phyloP scores from a whole-genome alignment of 2,797 vertebrate genomes.

The Euthynnus affinis region DNA sequence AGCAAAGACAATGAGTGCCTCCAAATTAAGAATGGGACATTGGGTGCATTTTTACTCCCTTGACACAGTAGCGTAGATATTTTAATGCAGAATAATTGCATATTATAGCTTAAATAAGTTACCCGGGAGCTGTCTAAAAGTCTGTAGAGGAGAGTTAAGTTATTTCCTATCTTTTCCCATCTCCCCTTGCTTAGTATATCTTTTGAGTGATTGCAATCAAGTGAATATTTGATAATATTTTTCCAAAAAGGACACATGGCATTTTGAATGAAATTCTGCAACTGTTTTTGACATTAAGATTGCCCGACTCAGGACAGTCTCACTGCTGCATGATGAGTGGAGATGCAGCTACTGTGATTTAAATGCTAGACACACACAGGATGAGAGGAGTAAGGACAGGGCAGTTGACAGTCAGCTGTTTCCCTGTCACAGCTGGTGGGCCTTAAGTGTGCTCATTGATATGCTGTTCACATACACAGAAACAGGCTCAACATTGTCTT shows the following conservation, averaged over 20 bases:
- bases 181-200: neutral
- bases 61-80: too few species aligned
- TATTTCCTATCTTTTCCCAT: neutral
- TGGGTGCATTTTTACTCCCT: too few species aligned
- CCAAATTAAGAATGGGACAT: too few species aligned
- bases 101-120: too few species aligned
- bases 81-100: too few species aligned
- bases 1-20: too few species aligned
- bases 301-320: constrained; percentile 2
- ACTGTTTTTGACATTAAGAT: constrained; percentile 18
- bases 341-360: constrained; percentile 1
- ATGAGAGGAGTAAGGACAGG: constrained; percentile 4
- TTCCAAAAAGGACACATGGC: constrained; percentile 6
- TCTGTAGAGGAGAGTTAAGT: neutral
- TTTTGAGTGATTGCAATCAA: constrained; percentile 8
- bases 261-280: constrained; percentile 12
- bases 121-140: neutral
- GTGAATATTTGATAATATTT: constrained; percentile 10
- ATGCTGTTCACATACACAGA: too few species aligned
- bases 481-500: neutral
- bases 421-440: constrained; percentile 9
- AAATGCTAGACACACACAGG: neutral
- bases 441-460: neutral
- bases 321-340: neutral
- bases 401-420: constrained; percentile 1